Conservation (phyloP, 2,113 vertebrate species). For the Phocoena sinus region DNA sequence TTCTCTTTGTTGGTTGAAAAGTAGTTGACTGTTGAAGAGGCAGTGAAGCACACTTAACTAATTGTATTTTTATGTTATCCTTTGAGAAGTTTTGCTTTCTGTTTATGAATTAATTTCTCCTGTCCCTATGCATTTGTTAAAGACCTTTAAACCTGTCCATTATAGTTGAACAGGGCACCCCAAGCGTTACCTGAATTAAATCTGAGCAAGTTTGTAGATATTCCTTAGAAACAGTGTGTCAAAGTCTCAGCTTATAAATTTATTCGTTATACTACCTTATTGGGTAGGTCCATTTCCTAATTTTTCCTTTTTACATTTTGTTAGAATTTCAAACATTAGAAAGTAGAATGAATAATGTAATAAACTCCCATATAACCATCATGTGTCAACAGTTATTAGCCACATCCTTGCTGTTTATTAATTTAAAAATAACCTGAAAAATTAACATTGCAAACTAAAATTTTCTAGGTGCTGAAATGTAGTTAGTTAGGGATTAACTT, state of each 20-base stretch:
- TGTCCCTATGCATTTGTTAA: neutral
- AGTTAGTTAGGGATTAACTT: slow-evolving; percentile 12
- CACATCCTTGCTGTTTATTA: slow-evolving; percentile 26
- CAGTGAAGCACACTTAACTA: neutral
- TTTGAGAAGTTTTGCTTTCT: slow-evolving; percentile 44
- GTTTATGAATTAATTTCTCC: slow-evolving; percentile 15
- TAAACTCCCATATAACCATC: neutral
- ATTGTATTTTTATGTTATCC: slow-evolving; percentile 12
- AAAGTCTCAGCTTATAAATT: neutral
- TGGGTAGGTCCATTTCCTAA: neutral
- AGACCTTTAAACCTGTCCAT: neutral
- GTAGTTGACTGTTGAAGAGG: slow-evolving; percentile 17
- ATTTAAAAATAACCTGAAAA: slow-evolving; percentile 33
- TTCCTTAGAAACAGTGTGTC: neutral
- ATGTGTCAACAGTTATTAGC: neutral
- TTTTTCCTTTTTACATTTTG: neutral
- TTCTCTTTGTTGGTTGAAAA: slow-evolving; percentile 13
- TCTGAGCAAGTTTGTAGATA: neutral
- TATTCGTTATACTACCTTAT: neutral
- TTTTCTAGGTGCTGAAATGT: slow-evolving; percentile 18
- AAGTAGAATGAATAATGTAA: neutral
- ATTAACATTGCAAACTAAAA: slow-evolving; percentile 12
- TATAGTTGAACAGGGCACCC: neutral
- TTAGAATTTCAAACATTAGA: slow-evolving; percentile 27
- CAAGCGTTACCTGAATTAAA: slow-evolving; percentile 6